Conservation (phyloP, 2,888 invertebrate species). For the Ceriagrion tenellum region DNA sequence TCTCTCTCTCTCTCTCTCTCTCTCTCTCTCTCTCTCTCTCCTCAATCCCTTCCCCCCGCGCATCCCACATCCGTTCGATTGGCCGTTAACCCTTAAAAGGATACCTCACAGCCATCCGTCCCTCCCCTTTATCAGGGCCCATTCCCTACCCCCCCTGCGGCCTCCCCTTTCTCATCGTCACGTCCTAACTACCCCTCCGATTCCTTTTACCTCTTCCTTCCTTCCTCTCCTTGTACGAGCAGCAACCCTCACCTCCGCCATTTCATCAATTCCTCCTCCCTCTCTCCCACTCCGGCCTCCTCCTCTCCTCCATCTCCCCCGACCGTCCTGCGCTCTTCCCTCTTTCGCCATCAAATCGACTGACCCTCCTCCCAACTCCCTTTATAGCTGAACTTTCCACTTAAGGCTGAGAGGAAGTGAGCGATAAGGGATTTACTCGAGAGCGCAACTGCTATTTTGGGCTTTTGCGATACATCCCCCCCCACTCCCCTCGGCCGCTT, state of each 20-base stretch:
- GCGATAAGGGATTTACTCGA: neutral
- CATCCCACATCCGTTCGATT: slow-evolving; percentile 36
- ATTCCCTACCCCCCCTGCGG: neutral
- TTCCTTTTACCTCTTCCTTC: neutral
- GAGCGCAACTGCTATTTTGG: slow-evolving; percentile 41
- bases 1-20: neutral
- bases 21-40: neutral
- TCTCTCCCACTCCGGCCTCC: neutral
- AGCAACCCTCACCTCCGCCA: neutral
- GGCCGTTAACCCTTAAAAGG: slow-evolving; percentile 62
- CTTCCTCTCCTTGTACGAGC: neutral
- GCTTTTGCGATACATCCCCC: slow-evolving; percentile 13
- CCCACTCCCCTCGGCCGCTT: neutral
- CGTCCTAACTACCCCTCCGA: slow-evolving; percentile 3
- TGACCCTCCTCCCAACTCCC: slow-evolving; percentile 47
- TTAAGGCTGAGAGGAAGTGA: slow-evolving; percentile 39
- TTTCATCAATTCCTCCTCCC: slow-evolving; percentile 1
- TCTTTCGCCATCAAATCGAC: slow-evolving; percentile 50
- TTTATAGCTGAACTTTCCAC: slow-evolving; percentile 43
- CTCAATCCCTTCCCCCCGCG: too few relatives aligned
- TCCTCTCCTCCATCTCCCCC: neutral
- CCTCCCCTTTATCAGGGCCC: neutral
- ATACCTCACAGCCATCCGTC: slow-evolving; percentile 16
- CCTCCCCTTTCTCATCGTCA: neutral
- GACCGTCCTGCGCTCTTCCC: neutral